Percentiles rank a stretch among this genome's conserved stretches.
These are phyloP conservation scores for Drosophila teissieri DNA, from an alignment of 1,140 invertebrate genomes.

Conservation along the genomic window DNA sequence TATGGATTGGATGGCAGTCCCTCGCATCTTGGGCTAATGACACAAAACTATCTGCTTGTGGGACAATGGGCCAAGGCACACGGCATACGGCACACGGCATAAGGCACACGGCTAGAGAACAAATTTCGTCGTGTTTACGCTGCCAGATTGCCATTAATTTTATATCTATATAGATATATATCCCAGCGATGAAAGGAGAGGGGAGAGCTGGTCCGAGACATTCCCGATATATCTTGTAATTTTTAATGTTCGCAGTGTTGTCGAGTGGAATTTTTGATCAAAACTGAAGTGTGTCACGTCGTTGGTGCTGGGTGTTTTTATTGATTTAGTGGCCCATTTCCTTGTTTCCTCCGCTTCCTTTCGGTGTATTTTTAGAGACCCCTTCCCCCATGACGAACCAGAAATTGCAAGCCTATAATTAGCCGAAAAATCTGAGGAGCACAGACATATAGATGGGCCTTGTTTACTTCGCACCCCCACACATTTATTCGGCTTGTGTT, in stretches of 20 bases:
- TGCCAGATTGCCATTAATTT: constrained; percentile 78
- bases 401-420: constrained; percentile 65
- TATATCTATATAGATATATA: constrained; percentile 48
- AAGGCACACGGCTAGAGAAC: constrained; percentile 47
- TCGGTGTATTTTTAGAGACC: constrained; percentile 25
- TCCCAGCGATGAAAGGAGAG: constrained; percentile 7
- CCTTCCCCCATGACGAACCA: constrained; percentile 50
- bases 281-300: constrained; percentile 70
- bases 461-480: constrained; percentile 54
- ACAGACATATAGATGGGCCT: constrained; percentile 51
- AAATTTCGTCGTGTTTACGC: constrained; percentile 75
- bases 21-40: constrained; percentile 51
- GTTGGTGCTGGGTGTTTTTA: constrained; percentile 35
- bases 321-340: constrained; percentile 59
- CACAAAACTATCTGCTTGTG: constrained; percentile 41
- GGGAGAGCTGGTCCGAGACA: constrained; percentile 9
- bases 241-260: constrained; percentile 78
- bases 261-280: constrained; percentile 31
- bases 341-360: background rate
- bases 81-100: background rate
- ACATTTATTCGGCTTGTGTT: constrained; percentile 33
- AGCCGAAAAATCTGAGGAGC: constrained; percentile 30
- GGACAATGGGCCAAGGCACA: constrained; percentile 53
- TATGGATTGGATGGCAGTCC: constrained; percentile 25
- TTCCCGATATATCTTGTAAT: constrained; percentile 74